Evolutionary conservation across 2,888 invertebrate species (phyloP).

Genomic region (Ochropleura leucogaster): DNA sequence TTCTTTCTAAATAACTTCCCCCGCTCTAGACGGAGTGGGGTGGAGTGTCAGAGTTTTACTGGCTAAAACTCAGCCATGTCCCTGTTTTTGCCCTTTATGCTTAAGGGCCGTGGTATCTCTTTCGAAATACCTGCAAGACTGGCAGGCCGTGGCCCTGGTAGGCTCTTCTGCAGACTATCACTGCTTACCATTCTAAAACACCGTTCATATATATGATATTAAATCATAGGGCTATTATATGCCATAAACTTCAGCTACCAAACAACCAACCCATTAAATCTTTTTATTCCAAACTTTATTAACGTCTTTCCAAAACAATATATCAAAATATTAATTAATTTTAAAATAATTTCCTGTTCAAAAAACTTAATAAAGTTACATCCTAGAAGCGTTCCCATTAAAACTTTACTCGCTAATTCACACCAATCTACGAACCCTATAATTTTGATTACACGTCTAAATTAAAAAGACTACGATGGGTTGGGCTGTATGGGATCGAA

Average conservation of each 20-base stretch:
- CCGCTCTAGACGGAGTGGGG: too few relatives aligned
- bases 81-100: too few relatives aligned
- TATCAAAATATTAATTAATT: conserved; percentile 65
- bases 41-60: too few relatives aligned
- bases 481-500: conserved; percentile 51
- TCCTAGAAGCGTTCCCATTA: conserved; percentile 81
- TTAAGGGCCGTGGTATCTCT: neutral
- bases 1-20: too few relatives aligned
- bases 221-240: conserved; percentile 8
- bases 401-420: conserved; percentile 82
- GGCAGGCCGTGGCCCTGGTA: too few relatives aligned
- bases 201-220: neutral
- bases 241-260: conserved; percentile 17
- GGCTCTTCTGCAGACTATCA: too few relatives aligned
- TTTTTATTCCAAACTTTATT: conserved; percentile 39
- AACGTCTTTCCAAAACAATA: conserved; percentile 47
- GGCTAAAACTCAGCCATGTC: too few relatives aligned
- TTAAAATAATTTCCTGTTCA: conserved; percentile 72
- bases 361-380: conserved; percentile 78
- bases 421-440: conserved; percentile 80
- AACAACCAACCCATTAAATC: conserved; percentile 8
- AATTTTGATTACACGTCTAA: conserved; percentile 77
- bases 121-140: neutral
- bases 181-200: neutral
- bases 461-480: conserved; percentile 70